Evolutionary conservation across 2,113 vertebrate genomes (phyloP).

Genomic region (Engraulis encrasicolus): DNA sequence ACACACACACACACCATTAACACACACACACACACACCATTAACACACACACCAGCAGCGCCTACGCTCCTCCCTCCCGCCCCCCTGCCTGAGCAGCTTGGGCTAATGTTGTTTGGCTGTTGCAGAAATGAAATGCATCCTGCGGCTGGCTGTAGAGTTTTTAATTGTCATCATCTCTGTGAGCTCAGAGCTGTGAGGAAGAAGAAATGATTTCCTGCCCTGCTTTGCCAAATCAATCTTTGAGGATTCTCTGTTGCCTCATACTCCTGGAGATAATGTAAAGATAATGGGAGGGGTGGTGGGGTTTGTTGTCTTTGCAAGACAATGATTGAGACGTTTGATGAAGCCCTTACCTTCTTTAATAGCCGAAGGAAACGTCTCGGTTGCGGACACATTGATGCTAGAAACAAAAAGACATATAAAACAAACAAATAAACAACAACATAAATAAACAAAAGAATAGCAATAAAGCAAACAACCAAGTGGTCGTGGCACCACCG

Average conservation of each 20-base stretch:
- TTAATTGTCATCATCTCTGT: slow-evolving; percentile 28
- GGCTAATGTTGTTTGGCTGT: slow-evolving; percentile 27
- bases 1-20: too few species aligned
- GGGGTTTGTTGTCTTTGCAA: not conserved
- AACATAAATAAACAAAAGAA: too few species aligned
- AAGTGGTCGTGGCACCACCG: too few species aligned
- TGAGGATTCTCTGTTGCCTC: not conserved
- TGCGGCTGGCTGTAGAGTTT: slow-evolving; percentile 12
- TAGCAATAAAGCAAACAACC: too few species aligned
- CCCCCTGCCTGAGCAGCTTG: not conserved
- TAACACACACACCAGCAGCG: too few species aligned
- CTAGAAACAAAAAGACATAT: too few species aligned
- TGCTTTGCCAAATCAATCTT: not conserved
- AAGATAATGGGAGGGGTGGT: too few species aligned
- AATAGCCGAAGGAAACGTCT: not conserved
- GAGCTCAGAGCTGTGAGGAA: not conserved
- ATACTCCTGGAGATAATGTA: not conserved
- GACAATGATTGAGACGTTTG: not conserved
- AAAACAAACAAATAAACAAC: too few species aligned
- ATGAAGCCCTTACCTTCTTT: not conserved
- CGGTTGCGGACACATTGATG: not conserved
- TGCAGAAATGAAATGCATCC: slow-evolving; percentile 17
- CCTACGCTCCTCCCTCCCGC: slow-evolving; percentile 19
- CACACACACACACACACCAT: too few species aligned
- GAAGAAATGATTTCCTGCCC: slow-evolving; percentile 14